Percentiles rank a stretch among this genome's conserved stretches.
Evolutionary conservation across 2,113 vertebrate genomes (phyloP).

Genomic region (Tamias sibiricus): DNA sequence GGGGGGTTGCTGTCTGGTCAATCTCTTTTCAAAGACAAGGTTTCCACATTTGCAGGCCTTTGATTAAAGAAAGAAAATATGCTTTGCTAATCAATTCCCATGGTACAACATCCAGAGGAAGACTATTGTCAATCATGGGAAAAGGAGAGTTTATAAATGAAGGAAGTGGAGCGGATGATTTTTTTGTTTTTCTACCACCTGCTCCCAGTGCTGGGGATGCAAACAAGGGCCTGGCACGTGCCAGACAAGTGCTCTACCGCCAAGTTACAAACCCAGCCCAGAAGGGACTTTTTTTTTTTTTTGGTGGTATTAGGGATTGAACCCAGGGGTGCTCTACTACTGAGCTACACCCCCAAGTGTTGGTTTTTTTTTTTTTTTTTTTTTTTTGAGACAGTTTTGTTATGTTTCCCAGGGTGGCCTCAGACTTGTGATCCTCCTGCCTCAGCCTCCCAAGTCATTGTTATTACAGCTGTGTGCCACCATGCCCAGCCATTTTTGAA

Average conservation of each 20-base stretch:
- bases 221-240: not conserved
- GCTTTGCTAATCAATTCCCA: slow-evolving; percentile 5
- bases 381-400: not conserved
- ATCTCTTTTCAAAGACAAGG: slow-evolving; percentile 7
- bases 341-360: not conserved
- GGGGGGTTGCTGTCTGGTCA: not conserved
- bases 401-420: not conserved
- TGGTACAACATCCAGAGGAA: not conserved
- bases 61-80: slow-evolving; percentile 34
- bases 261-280: not conserved
- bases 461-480: not conserved
- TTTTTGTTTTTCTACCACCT: not conserved
- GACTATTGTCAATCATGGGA: not conserved
- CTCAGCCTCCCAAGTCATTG: not conserved
- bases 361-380: not conserved
- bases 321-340: not conserved
- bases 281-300: not conserved
- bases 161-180: not conserved
- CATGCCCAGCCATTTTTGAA: not conserved
- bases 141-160: not conserved
- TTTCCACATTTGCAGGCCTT: not conserved
- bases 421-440: not conserved
- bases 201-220: not conserved
- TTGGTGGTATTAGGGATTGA: not conserved
- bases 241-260: not conserved